Evolutionary conservation across 2,797 vertebrate genomes (phyloP), one percentile per base, ranked within the genome.

Genomic region (Macropus fuliginosus): DNA sequence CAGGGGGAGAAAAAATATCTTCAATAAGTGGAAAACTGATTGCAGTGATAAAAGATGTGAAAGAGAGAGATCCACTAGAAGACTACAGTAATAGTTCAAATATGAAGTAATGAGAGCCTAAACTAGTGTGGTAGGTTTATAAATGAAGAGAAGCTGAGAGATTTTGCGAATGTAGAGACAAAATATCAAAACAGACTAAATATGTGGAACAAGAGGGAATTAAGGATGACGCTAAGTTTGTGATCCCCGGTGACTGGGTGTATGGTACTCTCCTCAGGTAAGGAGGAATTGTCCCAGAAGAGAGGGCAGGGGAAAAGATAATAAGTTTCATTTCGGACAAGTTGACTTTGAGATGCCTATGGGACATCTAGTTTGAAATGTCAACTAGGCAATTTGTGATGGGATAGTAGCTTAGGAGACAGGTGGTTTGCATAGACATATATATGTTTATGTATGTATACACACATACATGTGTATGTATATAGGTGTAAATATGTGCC

Each of bases 221-320:
- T 87, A 57, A 91, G n/a, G 89, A 93, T 93, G 11, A 95, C 24
- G 34, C 55, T 5, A 90, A 92, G 56, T 93, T 95, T 96, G 8
- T 54, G 92, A 0, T 91, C 24, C 55, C 74, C 12, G 74, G 55
- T 91, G 66, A 92, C 91, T 29, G 29, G 29, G 14, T 91, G 0
- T 56, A n/a, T 46, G 55, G 29, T 18, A 56, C 96, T 94, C 55
- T 21, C 12, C 54, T 91, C 92, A 55, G 52, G 56, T 27, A 91
- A 89, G 0, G 46, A 81, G 55, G 52, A 21, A 52, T 62, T 66
- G 31, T 8, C 13, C 29, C 55, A 93, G 57, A 28, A 91, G 16
- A 91, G 28, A 81, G n/a, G 14, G 27, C 74, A 92, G 27, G 5
- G 50, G 27, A 21, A 74, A 92, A 34, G 52, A 50, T 40, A 66